phyloP scores from a whole-genome alignment of 2,113 vertebrate species.

The Dipodomys merriami region DNA sequence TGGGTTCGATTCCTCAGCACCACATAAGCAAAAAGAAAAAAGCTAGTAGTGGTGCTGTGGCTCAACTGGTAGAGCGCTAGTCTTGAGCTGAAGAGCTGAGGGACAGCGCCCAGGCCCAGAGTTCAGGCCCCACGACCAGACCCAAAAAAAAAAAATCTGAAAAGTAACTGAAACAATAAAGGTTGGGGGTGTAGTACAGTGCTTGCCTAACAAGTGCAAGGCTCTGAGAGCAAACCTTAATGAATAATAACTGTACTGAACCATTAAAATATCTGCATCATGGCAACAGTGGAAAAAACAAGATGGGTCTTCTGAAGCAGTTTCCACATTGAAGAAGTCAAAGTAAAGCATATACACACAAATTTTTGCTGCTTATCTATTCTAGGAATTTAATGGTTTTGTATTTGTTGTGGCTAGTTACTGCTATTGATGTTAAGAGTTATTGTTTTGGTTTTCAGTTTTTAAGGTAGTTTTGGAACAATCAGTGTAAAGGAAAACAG shows the following conservation, averaged over 20 bases:
- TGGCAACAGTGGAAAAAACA: conserved; percentile 25
- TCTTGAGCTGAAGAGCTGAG: too few species aligned
- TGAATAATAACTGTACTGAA: background rate
- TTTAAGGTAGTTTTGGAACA: background rate
- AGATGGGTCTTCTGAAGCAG: conserved; percentile 19
- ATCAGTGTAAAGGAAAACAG: background rate
- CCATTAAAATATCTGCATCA: conserved; percentile 31
- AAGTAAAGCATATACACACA: background rate
- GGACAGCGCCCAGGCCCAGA: too few species aligned
- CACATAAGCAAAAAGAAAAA: too few species aligned
- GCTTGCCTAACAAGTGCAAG: too few species aligned
- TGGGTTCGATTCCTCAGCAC: too few species aligned
- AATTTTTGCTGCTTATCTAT: conserved; percentile 7
- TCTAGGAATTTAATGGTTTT: conserved; percentile 8
- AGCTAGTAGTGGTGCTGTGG: too few species aligned
- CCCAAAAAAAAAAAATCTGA: too few species aligned
- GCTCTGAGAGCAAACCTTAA: too few species aligned
- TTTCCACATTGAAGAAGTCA: background rate
- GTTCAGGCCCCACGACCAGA: too few species aligned
- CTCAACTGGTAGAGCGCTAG: too few species aligned
- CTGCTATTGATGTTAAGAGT: background rate
- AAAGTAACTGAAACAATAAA: too few species aligned
- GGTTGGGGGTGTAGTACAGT: too few species aligned
- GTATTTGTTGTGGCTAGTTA: background rate
- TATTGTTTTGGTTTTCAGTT: conserved; percentile 19